phyloP scores from a whole-genome alignment of 2,888 invertebrate species.

The Diaphora mendica region DNA sequence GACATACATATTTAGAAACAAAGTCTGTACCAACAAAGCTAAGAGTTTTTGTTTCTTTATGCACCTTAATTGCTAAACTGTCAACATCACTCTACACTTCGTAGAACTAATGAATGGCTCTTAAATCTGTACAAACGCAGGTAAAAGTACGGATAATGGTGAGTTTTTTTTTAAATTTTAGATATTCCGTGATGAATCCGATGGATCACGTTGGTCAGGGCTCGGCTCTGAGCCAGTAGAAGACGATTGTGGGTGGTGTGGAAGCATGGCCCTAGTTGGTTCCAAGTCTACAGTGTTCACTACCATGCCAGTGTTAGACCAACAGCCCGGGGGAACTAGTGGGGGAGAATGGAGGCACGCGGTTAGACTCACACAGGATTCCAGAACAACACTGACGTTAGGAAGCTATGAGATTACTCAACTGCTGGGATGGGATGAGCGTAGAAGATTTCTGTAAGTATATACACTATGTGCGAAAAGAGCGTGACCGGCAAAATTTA shows the following conservation, averaged over 20 bases:
- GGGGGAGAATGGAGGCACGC: conserved; percentile 83
- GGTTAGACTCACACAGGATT: conserved; percentile 62
- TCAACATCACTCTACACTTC: not conserved
- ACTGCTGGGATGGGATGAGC: conserved; percentile 92
- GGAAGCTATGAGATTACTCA: conserved; percentile 91
- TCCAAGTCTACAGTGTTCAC: conserved; percentile 76
- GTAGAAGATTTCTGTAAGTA: conserved; percentile 89
- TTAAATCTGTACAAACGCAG: not conserved
- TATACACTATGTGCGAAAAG: no score
- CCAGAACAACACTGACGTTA: conserved; percentile 87
- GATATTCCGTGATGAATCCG: conserved; percentile 79
- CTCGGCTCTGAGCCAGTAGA: conserved; percentile 77
- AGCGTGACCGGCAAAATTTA: no score
- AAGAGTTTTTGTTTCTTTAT: no score
- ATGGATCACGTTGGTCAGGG: conserved; percentile 81
- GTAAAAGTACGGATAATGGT: not conserved
- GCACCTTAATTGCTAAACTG: not conserved
- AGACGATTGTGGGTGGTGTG: conserved; percentile 82
- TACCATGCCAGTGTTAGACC: conserved; percentile 82
- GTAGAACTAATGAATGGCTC: no score
- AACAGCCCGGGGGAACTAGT: conserved; percentile 46
- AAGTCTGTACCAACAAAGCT: no score
- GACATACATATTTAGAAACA: no score
- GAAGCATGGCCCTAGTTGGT: conserved; percentile 75
- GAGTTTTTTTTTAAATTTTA: conserved; percentile 35